Conservation (phyloP, 2,888 invertebrate genomes). For the Cancer borealis region DNA sequence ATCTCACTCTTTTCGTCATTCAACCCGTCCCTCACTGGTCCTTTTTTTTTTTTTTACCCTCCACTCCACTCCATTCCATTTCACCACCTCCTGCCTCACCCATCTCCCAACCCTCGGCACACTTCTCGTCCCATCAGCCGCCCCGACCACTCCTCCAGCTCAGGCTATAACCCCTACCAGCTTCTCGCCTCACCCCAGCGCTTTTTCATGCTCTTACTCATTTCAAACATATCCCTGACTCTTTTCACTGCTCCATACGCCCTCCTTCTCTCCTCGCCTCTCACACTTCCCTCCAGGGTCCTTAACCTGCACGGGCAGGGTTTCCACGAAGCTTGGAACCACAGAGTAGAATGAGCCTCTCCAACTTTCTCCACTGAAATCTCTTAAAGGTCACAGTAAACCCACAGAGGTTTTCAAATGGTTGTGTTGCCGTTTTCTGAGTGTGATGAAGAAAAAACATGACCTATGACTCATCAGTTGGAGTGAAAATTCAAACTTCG, state of each 20-base stretch:
- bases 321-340: conserved; percentile 17
- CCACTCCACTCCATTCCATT: conserved; percentile 18
- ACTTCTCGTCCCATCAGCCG: background rate
- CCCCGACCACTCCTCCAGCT: background rate
- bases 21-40: background rate
- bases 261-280: background rate
- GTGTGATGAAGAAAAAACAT: background rate
- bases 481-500: background rate
- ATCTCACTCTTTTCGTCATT: background rate
- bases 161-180: background rate
- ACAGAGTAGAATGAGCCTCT: background rate
- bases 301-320: conserved; percentile 7
- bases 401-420: background rate
- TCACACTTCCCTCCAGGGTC: conserved; percentile 38
- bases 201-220: conserved; percentile 18
- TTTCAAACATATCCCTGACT: conserved; percentile 18
- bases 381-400: background rate
- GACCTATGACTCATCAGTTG: background rate
- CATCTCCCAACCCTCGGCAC: background rate
- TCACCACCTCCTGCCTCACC: background rate
- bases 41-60: background rate
- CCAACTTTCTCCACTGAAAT: background rate
- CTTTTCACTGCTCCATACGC: conserved; percentile 10
- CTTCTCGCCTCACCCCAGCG: background rate
- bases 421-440: background rate